Evolutionary conservation across 1,140 invertebrate species (phyloP).

Genomic region (Drosophila baimaii): DNA sequence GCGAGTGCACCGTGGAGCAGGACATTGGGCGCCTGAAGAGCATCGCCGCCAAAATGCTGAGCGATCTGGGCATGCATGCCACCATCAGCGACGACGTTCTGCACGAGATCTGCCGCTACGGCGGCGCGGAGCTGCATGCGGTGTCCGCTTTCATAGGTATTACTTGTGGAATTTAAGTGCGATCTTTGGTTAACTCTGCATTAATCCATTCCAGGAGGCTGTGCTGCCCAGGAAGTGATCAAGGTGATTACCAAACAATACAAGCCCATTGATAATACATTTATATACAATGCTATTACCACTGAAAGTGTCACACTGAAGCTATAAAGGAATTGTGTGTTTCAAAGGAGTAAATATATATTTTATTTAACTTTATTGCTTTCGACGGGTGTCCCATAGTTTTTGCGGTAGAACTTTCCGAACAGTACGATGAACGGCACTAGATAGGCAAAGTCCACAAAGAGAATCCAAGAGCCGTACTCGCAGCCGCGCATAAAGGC

Average conservation of each 20-base stretch:
- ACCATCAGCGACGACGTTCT: constrained; percentile 96
- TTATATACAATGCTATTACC: constrained; percentile 97
- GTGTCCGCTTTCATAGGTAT: constrained; percentile 95
- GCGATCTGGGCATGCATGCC: constrained; percentile 92
- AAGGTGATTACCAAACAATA: constrained; percentile 99
- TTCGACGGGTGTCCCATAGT: constrained; percentile 26
- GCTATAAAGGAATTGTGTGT: constrained; percentile 61
- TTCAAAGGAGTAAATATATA: constrained; percentile 4
- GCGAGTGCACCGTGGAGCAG: constrained; percentile 94
- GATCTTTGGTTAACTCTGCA: not conserved
- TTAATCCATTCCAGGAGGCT: constrained; percentile 88
- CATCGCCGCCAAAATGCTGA: constrained; percentile 91
- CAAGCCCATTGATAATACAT: constrained; percentile 97
- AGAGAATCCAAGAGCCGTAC: constrained; percentile 46
- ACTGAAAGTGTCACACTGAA: constrained; percentile 90
- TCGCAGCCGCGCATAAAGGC: constrained; percentile 51
- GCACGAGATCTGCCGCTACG: constrained; percentile 97
- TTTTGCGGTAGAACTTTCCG: constrained; percentile 65
- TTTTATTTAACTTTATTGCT: constrained; percentile 1
- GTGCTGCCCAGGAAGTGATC: constrained; percentile 97
- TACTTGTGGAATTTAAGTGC: not conserved
- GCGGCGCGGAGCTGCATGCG: constrained; percentile 96
- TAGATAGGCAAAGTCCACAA: constrained; percentile 59
- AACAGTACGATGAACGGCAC: constrained; percentile 66
- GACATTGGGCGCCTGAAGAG: constrained; percentile 94